phyloP scores from a whole-genome alignment of 35 echinoderm and acorn worm genomes.

The Apostichopus californicus region DNA sequence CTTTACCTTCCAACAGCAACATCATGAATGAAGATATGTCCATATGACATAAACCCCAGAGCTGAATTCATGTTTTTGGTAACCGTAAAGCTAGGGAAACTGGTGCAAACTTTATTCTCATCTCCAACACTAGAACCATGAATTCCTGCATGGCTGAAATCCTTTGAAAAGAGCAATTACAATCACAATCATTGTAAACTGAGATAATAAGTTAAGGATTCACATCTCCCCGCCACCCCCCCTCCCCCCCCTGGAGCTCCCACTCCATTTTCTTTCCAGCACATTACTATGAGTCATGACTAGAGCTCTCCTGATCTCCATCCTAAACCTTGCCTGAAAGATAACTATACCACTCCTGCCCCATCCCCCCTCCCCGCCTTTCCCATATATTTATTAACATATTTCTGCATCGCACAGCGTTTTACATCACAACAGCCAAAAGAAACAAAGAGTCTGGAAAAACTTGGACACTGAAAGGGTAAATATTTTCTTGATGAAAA shows the following conservation, averaged over 20 bases:
- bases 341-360: too few species aligned
- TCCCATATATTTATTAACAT: too few species aligned
- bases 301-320: too few species aligned
- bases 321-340: too few species aligned
- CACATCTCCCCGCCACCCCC: too few species aligned
- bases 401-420: too few species aligned
- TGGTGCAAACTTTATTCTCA: slow-evolving; percentile 55
- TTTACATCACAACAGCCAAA: too few species aligned
- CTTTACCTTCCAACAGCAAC: slow-evolving; percentile 32
- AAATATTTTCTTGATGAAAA: too few species aligned
- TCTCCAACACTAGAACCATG: slow-evolving; percentile 28
- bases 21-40: slow-evolving; percentile 51
- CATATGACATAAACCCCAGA: slow-evolving; percentile 53
- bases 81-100: slow-evolving; percentile 43
- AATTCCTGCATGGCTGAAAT: slow-evolving; percentile 28
- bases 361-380: too few species aligned
- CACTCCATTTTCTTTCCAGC: not conserved
- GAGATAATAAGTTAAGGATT: too few species aligned
- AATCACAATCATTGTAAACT: not conserved
- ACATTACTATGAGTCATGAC: not conserved
- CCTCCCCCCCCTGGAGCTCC: not conserved
- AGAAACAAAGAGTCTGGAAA: too few species aligned
- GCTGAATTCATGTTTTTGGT: not conserved
- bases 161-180: not conserved
- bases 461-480: too few species aligned